Evolutionary conservation across 2,888 invertebrate genomes (phyloP).

Genomic region (Drosophila hamatofila): DNA sequence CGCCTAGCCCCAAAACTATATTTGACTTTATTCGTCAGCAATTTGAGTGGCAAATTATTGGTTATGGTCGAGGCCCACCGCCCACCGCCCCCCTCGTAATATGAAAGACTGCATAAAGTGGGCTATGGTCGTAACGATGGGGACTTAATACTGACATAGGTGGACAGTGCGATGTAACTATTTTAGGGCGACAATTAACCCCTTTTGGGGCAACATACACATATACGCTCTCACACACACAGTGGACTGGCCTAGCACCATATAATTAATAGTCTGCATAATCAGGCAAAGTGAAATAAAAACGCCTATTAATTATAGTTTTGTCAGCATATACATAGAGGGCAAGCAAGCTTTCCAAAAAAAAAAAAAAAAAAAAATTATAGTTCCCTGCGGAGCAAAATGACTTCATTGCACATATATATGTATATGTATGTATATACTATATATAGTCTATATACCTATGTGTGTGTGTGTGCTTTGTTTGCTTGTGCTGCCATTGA

Average conservation of each 20-base stretch:
- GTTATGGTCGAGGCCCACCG: slow-evolving; percentile 2
- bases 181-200: slow-evolving; percentile 40
- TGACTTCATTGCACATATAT: slow-evolving; percentile 59
- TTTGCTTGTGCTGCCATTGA: slow-evolving; percentile 19
- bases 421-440: slow-evolving; percentile 5
- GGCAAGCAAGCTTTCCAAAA: not conserved
- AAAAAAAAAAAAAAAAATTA: slow-evolving; percentile 12
- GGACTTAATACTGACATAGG: slow-evolving; percentile 8
- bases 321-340: slow-evolving; percentile 36
- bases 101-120: slow-evolving; percentile 8
- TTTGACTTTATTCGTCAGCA: slow-evolving; percentile 38
- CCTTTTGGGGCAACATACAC: slow-evolving; percentile 30
- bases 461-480: slow-evolving; percentile 9
- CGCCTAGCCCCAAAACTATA: slow-evolving; percentile 8
- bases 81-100: not conserved
- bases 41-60: slow-evolving; percentile 43
- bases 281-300: slow-evolving; percentile 64
- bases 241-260: slow-evolving; percentile 33
- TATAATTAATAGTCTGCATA: slow-evolving; percentile 71
- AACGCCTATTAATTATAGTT: slow-evolving; percentile 77
- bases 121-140: not conserved
- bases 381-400: slow-evolving; percentile 34
- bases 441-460: slow-evolving; percentile 3
- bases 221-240: not conserved
- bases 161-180: slow-evolving; percentile 2